Conservation (phyloP, 92 coral and sea anemone genomes). For the Plumapathes pennacea region DNA sequence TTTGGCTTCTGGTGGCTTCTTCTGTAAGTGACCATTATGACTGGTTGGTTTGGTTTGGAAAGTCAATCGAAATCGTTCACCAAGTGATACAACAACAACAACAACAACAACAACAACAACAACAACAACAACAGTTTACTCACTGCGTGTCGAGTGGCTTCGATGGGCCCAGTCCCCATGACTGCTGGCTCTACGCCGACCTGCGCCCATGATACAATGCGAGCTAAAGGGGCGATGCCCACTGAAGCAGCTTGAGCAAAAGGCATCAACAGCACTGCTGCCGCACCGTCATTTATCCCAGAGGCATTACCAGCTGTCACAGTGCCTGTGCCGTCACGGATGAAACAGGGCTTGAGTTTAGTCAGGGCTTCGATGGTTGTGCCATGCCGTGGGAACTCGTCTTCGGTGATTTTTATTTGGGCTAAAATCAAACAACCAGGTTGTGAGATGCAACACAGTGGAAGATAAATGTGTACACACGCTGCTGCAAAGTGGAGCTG, state of each 20-base stretch:
- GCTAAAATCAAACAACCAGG: too few relatives aligned
- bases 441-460: too few relatives aligned
- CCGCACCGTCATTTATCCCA: conserved; percentile 96
- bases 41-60: too few relatives aligned
- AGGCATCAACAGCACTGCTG: conserved; percentile 87
- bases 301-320: conserved; percentile 97
- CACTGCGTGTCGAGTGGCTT: conserved; percentile 91
- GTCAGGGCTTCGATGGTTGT: conserved; percentile 77
- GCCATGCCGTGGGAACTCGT: conserved; percentile 91
- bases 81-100: too few relatives aligned
- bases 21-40: not conserved
- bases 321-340: conserved; percentile 89
- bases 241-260: conserved; percentile 67
- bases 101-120: not conserved
- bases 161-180: conserved; percentile 99
- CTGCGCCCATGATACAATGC: conserved; percentile 92
- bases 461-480: too few relatives aligned
- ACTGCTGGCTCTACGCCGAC: conserved; percentile 98
- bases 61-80: too few relatives aligned
- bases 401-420: conserved; percentile 63
- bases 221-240: conserved; percentile 66
- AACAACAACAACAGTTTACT: conserved; percentile 17
- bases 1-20: not conserved
- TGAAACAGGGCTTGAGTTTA: conserved; percentile 85
- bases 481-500: too few relatives aligned